Evolutionary conservation across 2,888 invertebrate species (phyloP).

Genomic region (Empis stercorea): DNA sequence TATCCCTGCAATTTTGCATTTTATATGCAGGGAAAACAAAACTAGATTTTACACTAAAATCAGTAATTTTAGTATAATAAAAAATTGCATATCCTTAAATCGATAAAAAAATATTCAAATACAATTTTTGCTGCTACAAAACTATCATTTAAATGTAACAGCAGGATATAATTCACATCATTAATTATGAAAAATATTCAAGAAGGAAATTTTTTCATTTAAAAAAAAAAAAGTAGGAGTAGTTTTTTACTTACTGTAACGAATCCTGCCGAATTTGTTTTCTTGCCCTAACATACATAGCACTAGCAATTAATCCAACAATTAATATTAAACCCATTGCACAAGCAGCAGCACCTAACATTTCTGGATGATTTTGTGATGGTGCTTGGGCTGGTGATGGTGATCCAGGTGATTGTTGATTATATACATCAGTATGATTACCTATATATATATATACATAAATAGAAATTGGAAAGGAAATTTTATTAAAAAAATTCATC

Average conservation of each 20-base stretch:
- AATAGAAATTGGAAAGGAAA: neutral
- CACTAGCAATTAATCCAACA: slow-evolving; percentile 33
- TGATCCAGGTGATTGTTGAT: slow-evolving; percentile 51
- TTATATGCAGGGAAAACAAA: too few relatives aligned
- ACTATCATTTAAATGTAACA: too few relatives aligned
- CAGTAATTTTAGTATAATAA: too few relatives aligned
- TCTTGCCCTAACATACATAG: slow-evolving; percentile 35
- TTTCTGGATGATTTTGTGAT: slow-evolving; percentile 48
- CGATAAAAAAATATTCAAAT: too few relatives aligned
- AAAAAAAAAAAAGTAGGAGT: slow-evolving; percentile 9
- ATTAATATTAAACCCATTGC: slow-evolving; percentile 45
- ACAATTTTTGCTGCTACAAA: too few relatives aligned
- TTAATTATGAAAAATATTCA: too few relatives aligned
- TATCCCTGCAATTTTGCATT: too few relatives aligned
- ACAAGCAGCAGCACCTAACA: slow-evolving; percentile 72
- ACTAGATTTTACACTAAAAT: too few relatives aligned
- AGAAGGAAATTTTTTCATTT: too few relatives aligned
- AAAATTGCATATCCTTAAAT: too few relatives aligned
- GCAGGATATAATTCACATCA: too few relatives aligned
- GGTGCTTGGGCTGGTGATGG: slow-evolving; percentile 53
- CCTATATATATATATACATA: neutral
- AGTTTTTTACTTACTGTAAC: slow-evolving; percentile 35
- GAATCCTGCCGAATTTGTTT: slow-evolving; percentile 35
- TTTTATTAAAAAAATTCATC: too few relatives aligned
- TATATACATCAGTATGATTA: neutral